Evolutionary conservation across 2,113 vertebrate species (phyloP), one percentile per base, ranked within the genome.

Genomic region (Nothocercus julius): DNA sequence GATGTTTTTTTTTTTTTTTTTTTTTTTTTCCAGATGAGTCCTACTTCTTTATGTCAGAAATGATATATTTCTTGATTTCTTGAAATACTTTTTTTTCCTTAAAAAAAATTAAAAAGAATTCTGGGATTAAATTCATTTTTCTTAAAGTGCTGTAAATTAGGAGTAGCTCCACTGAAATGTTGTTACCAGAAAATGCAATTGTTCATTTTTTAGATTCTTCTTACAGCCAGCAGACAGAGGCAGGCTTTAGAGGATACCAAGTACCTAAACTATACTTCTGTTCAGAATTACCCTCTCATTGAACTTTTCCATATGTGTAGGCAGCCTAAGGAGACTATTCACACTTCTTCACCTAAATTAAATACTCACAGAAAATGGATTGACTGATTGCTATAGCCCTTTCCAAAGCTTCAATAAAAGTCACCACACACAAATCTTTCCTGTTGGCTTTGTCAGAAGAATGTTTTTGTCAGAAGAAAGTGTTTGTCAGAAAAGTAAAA

Each of bases 11-110:
- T n/a, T n/a, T n/a, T n/a, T n/a, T n/a, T n/a, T n/a, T n/a, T n/a
- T 42, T 20, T 34, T 79, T 40, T 70, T 94, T 68, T 76, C 63
- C 30, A 91, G 24, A 53, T 49, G 9, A 61, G 27, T 21, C 40
- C 13, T 51, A 5, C 13, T 67, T 76, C n/a, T 85, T 72, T 70
- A 6, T n/a, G 38, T 59, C 24, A 75, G 45, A 81, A 70, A 66
- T 18, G 1, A 70, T 40, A 9, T 3, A n/a, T n/a, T n/a, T n/a
- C n/a, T n/a, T n/a, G n/a, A 38, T n/a, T 36, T 77, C 1, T 1
- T 51, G n/a, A 66, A 70, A 70, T 22, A 2, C 14, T 59, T 13
- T 36, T 84, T 42, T 10, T 15, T 16, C 44, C 44, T 44, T 44
- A 44, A 44, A 16, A 44, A 44, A 44, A 44, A 44, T 15, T 15